Evolutionary conservation across 2,113 vertebrate species (phyloP).

Genomic region (Notiomystis cincta): DNA sequence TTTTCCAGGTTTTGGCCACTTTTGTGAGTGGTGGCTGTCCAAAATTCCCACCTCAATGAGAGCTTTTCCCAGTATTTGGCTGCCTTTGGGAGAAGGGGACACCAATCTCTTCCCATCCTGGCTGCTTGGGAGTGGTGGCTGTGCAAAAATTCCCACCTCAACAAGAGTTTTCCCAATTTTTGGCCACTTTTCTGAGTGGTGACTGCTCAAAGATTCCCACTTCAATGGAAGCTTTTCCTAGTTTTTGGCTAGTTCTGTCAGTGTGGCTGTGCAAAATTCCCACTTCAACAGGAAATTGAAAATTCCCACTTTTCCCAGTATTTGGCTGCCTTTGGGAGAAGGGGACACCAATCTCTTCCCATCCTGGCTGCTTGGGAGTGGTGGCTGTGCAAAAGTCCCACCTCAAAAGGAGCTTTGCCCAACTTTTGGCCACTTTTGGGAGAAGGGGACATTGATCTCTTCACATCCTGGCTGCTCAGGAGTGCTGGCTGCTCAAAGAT

Average conservation of each 20-base stretch:
- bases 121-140: neutral
- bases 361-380: neutral
- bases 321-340: neutral
- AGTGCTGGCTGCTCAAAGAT: neutral
- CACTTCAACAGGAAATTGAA: rapidly evolving
- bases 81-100: neutral
- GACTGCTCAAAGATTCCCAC: neutral
- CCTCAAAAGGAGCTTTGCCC: neutral
- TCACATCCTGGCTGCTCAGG: too few species aligned
- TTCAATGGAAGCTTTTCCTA: neutral
- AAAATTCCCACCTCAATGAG: too few species aligned
- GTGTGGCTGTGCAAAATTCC: too few species aligned
- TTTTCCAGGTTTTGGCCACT: neutral
- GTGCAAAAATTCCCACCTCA: neutral
- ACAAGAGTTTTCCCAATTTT: neutral
- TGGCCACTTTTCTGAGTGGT: rapidly evolving
- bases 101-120: neutral
- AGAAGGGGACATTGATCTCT: too few species aligned
- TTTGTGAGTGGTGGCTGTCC: neutral
- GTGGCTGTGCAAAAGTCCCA: neutral
- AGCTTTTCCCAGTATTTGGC: neutral
- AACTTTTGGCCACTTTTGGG: too few species aligned
- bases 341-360: neutral
- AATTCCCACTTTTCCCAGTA: neutral
- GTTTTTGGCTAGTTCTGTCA: rapidly evolving